Evolutionary conservation across 2,113 vertebrate species (phyloP).

Genomic region (Colius striatus): DNA sequence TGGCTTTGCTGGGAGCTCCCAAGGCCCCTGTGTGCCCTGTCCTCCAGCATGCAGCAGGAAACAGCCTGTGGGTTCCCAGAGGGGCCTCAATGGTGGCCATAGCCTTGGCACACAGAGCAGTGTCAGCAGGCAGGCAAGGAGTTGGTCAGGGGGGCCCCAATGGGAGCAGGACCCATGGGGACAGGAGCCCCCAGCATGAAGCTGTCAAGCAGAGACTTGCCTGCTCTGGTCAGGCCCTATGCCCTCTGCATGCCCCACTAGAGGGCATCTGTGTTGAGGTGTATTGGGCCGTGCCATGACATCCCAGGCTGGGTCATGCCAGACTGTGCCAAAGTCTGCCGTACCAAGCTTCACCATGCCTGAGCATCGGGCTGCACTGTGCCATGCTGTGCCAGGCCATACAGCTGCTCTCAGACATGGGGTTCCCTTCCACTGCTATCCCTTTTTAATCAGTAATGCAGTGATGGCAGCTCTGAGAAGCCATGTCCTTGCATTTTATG

Average conservation of each 20-base stretch:
- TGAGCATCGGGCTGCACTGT: neutral
- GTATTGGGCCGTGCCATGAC: too few species aligned
- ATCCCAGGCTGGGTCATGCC: too few species aligned
- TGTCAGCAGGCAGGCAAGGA: neutral
- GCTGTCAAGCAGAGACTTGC: neutral
- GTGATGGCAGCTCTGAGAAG: too few species aligned
- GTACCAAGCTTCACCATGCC: too few species aligned
- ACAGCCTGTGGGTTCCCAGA: neutral
- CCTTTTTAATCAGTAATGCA: neutral
- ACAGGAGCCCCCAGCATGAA: neutral
- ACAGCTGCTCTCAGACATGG: neutral
- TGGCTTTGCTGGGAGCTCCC: too few species aligned
- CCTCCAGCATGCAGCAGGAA: too few species aligned
- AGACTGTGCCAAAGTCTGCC: fast-evolving
- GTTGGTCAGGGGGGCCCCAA: too few species aligned
- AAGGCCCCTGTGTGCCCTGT: too few species aligned
- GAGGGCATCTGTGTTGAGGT: neutral
- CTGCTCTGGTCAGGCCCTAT: neutral
- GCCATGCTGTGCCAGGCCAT: neutral
- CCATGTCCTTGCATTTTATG: neutral
- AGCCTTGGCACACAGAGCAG: fast-evolving
- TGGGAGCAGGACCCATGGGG: too few species aligned
- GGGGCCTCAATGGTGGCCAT: neutral
- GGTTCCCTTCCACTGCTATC: neutral
- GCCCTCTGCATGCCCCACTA: too few species aligned